These are phyloP conservation scores for Toxotes chatareus DNA, from an alignment of 2,113 vertebrate species.

Conservation along the genomic window DNA sequence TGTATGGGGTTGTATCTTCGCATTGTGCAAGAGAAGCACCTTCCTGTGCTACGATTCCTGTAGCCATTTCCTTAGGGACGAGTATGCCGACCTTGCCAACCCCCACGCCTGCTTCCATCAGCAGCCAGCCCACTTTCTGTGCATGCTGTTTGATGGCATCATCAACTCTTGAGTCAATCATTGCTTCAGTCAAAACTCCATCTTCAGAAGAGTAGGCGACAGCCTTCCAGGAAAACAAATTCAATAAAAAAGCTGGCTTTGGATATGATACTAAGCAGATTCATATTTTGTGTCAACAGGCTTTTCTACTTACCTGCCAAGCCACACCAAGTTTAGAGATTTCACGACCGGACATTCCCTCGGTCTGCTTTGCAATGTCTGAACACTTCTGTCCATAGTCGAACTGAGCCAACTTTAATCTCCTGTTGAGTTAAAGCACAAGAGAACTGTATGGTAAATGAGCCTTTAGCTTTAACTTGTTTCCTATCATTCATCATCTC, in stretches of 20 bases:
- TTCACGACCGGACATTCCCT: constrained; percentile 92
- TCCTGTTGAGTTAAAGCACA: constrained; percentile 71
- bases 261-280: not conserved
- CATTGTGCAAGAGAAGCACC: constrained; percentile 2
- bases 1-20: not conserved
- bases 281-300: constrained; percentile 7
- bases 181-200: constrained; percentile 88
- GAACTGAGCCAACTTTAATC: constrained; percentile 91
- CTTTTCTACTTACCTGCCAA: constrained; percentile 87
- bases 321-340: constrained; percentile 92
- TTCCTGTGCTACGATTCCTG: constrained; percentile 19
- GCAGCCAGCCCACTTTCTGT: constrained; percentile 92
- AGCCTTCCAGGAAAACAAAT: constrained; percentile 76
- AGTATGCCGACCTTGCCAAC: constrained; percentile 49
- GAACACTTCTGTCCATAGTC: constrained; percentile 91
- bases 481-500: constrained; percentile 8
- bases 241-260: not conserved
- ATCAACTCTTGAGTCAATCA: constrained; percentile 88
- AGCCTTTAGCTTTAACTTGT: not conserved
- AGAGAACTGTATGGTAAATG: not conserved
- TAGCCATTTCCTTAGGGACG: constrained; percentile 32
- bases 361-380: constrained; percentile 85
- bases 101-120: constrained; percentile 51
- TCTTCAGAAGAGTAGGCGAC: constrained; percentile 90
- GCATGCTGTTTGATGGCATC: constrained; percentile 88